These are phyloP conservation scores for Micropterix aruncella DNA, from an alignment of 2,888 invertebrate species.

Conservation along the genomic window DNA sequence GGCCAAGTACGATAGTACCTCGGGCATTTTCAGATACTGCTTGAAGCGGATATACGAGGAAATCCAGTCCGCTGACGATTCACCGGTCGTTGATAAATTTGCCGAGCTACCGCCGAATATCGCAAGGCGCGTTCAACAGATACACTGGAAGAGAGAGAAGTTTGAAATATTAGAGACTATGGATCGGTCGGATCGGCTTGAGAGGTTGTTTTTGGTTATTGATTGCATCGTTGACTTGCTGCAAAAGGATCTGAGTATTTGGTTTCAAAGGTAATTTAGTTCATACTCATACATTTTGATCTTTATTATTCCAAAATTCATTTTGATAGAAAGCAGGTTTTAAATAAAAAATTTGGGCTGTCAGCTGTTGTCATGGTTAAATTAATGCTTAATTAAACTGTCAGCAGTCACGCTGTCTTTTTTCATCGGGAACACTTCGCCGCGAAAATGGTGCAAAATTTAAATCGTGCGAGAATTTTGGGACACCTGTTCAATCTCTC, in stretches of 20 bases:
- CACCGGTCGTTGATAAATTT: slow-evolving; percentile 21
- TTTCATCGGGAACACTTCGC: not conserved
- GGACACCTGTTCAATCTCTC: too few relatives aligned
- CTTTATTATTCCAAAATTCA: too few relatives aligned
- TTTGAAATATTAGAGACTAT: slow-evolving; percentile 29
- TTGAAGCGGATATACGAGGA: slow-evolving; percentile 28
- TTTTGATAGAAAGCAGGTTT: too few relatives aligned
- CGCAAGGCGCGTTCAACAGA: slow-evolving; percentile 22
- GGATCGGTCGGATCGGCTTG: slow-evolving; percentile 26
- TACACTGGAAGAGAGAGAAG: slow-evolving; percentile 29
- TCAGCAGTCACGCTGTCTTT: not conserved
- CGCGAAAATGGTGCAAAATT: not conserved
- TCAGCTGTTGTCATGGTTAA: too few relatives aligned
- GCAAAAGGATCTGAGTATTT: slow-evolving; percentile 40
- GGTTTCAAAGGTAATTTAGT: slow-evolving; percentile 36
- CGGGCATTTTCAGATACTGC: slow-evolving; percentile 29
- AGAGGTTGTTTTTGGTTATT: slow-evolving; percentile 34
- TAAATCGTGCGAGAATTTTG: too few relatives aligned
- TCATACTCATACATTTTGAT: too few relatives aligned
- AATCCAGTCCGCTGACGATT: slow-evolving; percentile 22
- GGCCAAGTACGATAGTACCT: slow-evolving; percentile 19
- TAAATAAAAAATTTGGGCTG: too few relatives aligned
- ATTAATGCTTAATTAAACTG: too few relatives aligned
- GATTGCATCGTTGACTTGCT: slow-evolving; percentile 35
- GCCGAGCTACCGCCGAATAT: slow-evolving; percentile 25